phyloP scores from a whole-genome alignment of 2,797 vertebrate species.

The Megalops cyprinoides region DNA sequence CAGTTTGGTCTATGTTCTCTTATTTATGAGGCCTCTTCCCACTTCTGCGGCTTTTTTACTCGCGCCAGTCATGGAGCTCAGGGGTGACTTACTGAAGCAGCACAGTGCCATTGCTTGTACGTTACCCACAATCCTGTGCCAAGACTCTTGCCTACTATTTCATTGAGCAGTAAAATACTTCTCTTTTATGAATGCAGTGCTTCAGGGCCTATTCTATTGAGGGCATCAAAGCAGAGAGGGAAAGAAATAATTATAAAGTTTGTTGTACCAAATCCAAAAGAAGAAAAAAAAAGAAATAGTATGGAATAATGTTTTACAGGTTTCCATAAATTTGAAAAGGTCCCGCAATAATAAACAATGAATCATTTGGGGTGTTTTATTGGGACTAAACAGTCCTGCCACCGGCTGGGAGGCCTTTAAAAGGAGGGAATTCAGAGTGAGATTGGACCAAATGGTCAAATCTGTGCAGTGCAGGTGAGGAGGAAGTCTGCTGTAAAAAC shows the following conservation, averaged over 20 bases:
- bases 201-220: constrained; percentile 53
- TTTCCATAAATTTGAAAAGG: constrained; percentile 71
- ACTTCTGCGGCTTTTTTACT: not conserved
- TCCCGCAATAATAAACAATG: constrained; percentile 81
- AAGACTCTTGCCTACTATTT: constrained; percentile 58
- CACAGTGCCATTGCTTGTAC: not conserved
- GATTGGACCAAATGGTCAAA: constrained; percentile 59
- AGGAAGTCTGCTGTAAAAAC: constrained; percentile 72
- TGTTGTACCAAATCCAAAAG: not conserved
- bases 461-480: constrained; percentile 55
- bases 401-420: constrained; percentile 71
- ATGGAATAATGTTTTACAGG: constrained; percentile 39
- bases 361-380: constrained; percentile 84
- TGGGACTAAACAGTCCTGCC: constrained; percentile 73
- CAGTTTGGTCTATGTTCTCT: not conserved
- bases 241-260: not conserved
- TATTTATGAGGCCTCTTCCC: not conserved
- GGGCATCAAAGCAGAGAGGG: constrained; percentile 54
- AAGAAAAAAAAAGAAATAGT: not conserved
- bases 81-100: not conserved
- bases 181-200: constrained; percentile 54
- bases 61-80: not conserved
- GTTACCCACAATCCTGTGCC: constrained; percentile 66
- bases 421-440: constrained; percentile 17
- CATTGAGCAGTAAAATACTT: constrained; percentile 71